Percentiles rank a stretch among this genome's conserved stretches.
These are phyloP conservation scores for Marronus borbonicus DNA, from an alignment of 2,888 invertebrate genomes.

Conservation along the genomic window DNA sequence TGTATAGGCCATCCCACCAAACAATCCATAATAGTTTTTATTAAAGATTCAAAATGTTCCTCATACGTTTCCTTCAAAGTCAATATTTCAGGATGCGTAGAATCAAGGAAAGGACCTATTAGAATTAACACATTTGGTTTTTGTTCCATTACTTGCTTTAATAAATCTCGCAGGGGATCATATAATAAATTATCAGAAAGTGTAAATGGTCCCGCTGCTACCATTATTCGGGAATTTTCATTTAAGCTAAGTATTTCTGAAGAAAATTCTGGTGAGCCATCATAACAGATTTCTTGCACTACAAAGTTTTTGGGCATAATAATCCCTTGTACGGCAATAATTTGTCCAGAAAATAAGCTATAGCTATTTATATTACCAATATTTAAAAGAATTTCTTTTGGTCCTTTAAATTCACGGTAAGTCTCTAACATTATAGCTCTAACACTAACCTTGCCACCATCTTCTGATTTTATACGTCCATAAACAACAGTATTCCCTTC, in stretches of 20 bases:
- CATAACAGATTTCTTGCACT: conserved; percentile 77
- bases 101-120: conserved; percentile 89
- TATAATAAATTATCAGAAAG: conserved; percentile 83
- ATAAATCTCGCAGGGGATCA: conserved; percentile 86
- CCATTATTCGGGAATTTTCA: conserved; percentile 75
- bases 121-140: conserved; percentile 87
- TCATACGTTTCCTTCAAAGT: conserved; percentile 80
- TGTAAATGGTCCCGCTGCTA: conserved; percentile 90
- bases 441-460: conserved; percentile 80
- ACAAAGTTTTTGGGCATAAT: conserved; percentile 82
- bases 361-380: conserved; percentile 74
- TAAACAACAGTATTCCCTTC: conserved; percentile 63
- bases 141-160: conserved; percentile 77
- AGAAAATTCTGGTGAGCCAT: conserved; percentile 71
- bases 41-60: conserved; percentile 81
- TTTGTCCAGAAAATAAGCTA: conserved; percentile 86
- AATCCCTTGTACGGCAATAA: conserved; percentile 81
- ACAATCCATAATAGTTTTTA: conserved; percentile 76
- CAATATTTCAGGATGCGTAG: conserved; percentile 76
- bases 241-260: conserved; percentile 69
- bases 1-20: conserved; percentile 60
- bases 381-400: conserved; percentile 67
- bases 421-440: conserved; percentile 82
- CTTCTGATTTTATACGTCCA: conserved; percentile 85
- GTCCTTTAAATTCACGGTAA: conserved; percentile 73